A percentile compares a stretch with the other conserved stretches of the same genome.
Evolutionary conservation across 64 coral and sea anemone genomes (phyloP).

Genomic region (Acropora yongei): DNA sequence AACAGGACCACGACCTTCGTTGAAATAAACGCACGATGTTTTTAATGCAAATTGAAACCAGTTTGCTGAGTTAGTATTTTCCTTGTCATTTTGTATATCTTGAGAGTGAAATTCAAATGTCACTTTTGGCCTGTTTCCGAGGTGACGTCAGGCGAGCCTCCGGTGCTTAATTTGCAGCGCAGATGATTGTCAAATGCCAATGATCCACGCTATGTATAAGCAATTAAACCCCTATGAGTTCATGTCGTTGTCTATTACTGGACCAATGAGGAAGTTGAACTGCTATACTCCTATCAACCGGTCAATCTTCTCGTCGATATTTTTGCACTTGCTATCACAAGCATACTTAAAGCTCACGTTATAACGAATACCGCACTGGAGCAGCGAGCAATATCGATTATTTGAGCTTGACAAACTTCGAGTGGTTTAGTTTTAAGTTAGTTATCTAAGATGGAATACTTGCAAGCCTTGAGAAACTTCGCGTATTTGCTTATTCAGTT

Average conservation of each 20-base stretch:
- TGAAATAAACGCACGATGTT: too few relatives aligned
- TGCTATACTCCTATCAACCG: neutral
- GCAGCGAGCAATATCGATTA: neutral
- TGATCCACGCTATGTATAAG: too few relatives aligned
- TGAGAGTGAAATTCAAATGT: neutral
- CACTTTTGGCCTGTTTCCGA: neutral
- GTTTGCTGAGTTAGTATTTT: neutral
- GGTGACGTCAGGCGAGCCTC: too few relatives aligned
- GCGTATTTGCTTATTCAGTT: conserved; percentile 9
- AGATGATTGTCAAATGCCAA: too few relatives aligned
- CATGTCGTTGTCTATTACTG: neutral
- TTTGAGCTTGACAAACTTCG: neutral
- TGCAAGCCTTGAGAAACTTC: neutral
- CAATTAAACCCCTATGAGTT: too few relatives aligned
- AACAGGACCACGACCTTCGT: too few relatives aligned
- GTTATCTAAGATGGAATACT: conserved; percentile 11
- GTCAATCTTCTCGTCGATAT: neutral
- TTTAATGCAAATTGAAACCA: neutral
- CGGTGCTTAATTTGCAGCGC: neutral
- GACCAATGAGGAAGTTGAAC: neutral
- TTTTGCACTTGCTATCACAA: conserved; percentile 1
- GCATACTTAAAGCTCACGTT: neutral
- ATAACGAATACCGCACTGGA: neutral
- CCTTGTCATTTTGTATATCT: conserved; percentile 10
- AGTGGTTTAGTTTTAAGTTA: neutral